Conservation (phyloP, 2,888 invertebrate genomes). For the Cantharis nigra region DNA sequence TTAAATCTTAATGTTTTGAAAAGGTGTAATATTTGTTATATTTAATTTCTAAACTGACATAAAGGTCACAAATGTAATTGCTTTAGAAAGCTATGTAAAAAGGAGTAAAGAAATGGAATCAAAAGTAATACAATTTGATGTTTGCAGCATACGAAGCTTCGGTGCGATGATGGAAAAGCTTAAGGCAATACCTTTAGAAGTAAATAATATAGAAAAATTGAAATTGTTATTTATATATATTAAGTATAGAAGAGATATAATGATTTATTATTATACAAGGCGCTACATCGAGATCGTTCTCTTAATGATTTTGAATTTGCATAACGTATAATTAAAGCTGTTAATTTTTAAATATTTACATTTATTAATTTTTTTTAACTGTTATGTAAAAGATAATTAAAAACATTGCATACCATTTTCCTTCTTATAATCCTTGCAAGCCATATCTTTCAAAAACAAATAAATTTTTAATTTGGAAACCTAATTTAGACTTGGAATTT, state of each 20-base stretch:
- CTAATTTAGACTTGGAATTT: too few relatives aligned
- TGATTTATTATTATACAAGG: neutral
- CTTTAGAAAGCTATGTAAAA: neutral
- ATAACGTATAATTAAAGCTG: too few relatives aligned
- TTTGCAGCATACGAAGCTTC: neutral
- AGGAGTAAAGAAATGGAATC: neutral
- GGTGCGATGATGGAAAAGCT: neutral
- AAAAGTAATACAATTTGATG: neutral
- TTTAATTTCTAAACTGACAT: neutral
- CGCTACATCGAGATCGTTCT: neutral
- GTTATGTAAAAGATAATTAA: too few relatives aligned
- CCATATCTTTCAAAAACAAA: too few relatives aligned
- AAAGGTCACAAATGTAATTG: neutral
- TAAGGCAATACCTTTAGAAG: neutral
- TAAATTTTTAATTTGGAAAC: too few relatives aligned
- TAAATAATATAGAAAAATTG: neutral
- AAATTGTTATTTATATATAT: neutral
- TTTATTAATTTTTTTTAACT: too few relatives aligned
- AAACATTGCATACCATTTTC: too few relatives aligned
- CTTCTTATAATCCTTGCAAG: too few relatives aligned
- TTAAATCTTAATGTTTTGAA: neutral
- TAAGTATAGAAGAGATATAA: neutral
- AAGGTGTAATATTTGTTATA: neutral
- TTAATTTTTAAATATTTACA: too few relatives aligned
- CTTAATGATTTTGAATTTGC: neutral